A percentile compares a stretch with the other conserved stretches of the same genome.
phyloP scores from a whole-genome alignment of 2,888 invertebrate genomes.

The Linnaemya tessellans region DNA sequence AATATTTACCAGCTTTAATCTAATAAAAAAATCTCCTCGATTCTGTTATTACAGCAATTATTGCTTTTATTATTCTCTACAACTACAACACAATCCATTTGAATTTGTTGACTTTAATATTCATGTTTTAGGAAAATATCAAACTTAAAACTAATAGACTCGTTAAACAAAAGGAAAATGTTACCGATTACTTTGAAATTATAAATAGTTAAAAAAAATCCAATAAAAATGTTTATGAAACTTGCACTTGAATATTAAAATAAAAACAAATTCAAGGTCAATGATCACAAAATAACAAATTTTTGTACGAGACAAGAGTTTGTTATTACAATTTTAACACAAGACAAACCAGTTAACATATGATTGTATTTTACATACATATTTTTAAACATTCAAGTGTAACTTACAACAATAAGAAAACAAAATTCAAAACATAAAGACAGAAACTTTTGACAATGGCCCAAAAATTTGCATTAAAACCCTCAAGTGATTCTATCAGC shows the following conservation, averaged over 20 bases:
- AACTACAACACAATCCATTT: not conserved
- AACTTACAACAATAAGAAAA: slow-evolving; percentile 18
- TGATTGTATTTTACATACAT: not conserved
- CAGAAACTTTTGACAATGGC: slow-evolving; percentile 60
- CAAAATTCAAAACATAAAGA: not conserved
- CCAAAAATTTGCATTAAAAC: slow-evolving; percentile 59
- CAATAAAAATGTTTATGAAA: slow-evolving; percentile 3
- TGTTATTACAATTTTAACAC: slow-evolving; percentile 24
- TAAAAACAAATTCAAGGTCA: slow-evolving; percentile 63
- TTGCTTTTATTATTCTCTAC: no score
- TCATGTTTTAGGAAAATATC: not conserved
- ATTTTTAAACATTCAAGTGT: not conserved
- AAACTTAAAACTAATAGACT: not conserved
- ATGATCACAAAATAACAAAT: slow-evolving; percentile 44
- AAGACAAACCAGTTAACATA: not conserved
- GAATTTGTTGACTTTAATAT: not conserved
- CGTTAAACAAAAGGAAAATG: not conserved
- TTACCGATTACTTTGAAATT: not conserved
- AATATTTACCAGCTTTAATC: no score
- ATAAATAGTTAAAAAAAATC: not conserved
- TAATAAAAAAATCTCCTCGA: no score
- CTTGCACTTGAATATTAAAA: slow-evolving; percentile 45
- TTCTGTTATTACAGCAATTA: no score
- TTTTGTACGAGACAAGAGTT: slow-evolving; percentile 1
- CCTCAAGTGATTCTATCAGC: slow-evolving; percentile 14